Evolutionary conservation across 2,113 vertebrate species (phyloP).

Genomic region (Phaethon lepturus): DNA sequence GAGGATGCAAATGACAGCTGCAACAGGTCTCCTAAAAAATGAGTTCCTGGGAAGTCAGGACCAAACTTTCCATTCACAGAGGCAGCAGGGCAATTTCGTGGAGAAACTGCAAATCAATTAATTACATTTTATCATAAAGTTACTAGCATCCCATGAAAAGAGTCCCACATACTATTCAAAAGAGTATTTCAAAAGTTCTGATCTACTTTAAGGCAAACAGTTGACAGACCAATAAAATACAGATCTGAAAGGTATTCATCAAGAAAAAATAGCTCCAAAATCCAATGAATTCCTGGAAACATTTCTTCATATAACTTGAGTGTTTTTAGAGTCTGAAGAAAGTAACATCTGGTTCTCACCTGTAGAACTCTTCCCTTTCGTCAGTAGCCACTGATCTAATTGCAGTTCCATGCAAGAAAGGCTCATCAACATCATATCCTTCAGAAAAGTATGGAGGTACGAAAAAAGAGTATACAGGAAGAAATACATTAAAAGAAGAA

Average conservation of each 20-base stretch:
- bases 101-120: conserved; percentile 80
- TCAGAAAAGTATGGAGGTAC: not conserved
- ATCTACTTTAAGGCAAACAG: not conserved
- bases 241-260: not conserved
- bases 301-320: not conserved
- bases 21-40: conserved; percentile 90
- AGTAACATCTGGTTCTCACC: conserved; percentile 71
- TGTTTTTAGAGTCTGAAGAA: not conserved
- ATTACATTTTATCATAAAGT: not conserved
- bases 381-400: conserved; percentile 91
- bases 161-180: not conserved
- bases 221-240: not conserved
- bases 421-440: conserved; percentile 97
- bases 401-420: conserved; percentile 96
- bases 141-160: not conserved
- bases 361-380: conserved; percentile 85
- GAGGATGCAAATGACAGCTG: conserved; percentile 90
- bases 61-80: conserved; percentile 78
- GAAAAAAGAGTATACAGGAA: not conserved
- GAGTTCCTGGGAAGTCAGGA: conserved; percentile 85
- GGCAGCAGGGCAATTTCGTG: conserved; percentile 79
- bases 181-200: not conserved
- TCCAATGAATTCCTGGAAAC: not conserved
- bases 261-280: not conserved
- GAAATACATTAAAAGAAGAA: not conserved